These are phyloP conservation scores for Calidris pugnax DNA, from an alignment of 2,113 vertebrate species.

Conservation along the genomic window DNA sequence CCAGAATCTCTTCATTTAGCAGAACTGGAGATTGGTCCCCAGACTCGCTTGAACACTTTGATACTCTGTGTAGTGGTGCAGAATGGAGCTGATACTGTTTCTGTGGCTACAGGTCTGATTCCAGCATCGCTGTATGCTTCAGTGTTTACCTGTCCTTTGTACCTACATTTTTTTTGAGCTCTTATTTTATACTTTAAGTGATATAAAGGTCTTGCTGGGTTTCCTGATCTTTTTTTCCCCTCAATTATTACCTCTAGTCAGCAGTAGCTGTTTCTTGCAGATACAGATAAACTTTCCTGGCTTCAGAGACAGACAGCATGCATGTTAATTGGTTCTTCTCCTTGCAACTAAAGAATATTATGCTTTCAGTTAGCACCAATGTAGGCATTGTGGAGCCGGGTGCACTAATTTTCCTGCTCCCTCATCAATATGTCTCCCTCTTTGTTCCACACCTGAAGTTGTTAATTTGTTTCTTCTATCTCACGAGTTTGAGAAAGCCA, in stretches of 20 bases:
- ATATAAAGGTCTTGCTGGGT: neutral
- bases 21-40: neutral
- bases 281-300: neutral
- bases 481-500: neutral
- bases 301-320: neutral
- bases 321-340: neutral
- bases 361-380: neutral
- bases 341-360: neutral
- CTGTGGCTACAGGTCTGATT: neutral
- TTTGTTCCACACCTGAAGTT: neutral
- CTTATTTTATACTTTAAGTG: neutral
- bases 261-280: neutral
- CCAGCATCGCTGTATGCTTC: neutral
- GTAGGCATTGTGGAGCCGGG: neutral
- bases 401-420: neutral
- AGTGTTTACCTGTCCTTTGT: neutral
- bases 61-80: neutral
- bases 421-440: neutral
- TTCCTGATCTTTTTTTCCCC: neutral
- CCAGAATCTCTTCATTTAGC: neutral
- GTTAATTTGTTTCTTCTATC: neutral
- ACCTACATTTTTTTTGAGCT: neutral
- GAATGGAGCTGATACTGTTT: neutral
- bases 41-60: neutral
- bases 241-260: neutral